These are phyloP conservation scores for Sardina pilchardus DNA, from an alignment of 2,113 vertebrate species.

Conservation along the genomic window DNA sequence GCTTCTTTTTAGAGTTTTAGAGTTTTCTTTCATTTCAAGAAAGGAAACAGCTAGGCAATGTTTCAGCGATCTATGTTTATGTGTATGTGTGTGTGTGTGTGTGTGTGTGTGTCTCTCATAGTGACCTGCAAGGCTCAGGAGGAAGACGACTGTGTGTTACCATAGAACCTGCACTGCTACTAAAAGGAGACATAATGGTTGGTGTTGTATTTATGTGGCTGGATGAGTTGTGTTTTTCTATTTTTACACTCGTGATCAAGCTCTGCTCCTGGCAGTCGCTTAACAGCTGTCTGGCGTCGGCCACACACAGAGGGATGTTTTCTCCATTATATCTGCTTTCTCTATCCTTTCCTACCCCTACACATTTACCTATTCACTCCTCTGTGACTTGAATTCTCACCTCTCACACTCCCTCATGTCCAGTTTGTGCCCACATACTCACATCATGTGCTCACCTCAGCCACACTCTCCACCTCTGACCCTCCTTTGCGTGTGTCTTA, in stretches of 20 bases:
- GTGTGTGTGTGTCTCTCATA: slow-evolving; percentile 51
- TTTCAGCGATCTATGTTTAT: too few relatives aligned
- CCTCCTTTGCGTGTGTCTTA: background rate
- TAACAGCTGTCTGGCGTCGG: background rate
- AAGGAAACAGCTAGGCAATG: too few relatives aligned
- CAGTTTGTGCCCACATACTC: background rate
- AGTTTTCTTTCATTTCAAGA: too few relatives aligned
- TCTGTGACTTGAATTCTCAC: background rate
- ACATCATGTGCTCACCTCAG: background rate
- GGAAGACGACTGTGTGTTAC: slow-evolving; percentile 80
- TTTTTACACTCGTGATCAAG: background rate
- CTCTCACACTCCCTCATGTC: background rate
- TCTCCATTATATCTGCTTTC: background rate
- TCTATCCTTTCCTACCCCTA: background rate
- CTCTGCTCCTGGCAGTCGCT: background rate
- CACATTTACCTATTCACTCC: background rate
- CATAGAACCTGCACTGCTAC: slow-evolving; percentile 85
- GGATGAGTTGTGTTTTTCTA: background rate
- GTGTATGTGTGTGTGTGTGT: slow-evolving; percentile 21
- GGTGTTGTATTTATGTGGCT: slow-evolving; percentile 40
- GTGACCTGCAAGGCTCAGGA: slow-evolving; percentile 74
- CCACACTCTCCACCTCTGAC: background rate
- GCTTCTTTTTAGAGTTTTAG: too few relatives aligned
- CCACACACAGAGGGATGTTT: background rate
- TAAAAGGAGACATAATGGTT: slow-evolving; percentile 93